phyloP scores from a whole-genome alignment of 2,113 vertebrate genomes.

The Trachemys scripta region DNA sequence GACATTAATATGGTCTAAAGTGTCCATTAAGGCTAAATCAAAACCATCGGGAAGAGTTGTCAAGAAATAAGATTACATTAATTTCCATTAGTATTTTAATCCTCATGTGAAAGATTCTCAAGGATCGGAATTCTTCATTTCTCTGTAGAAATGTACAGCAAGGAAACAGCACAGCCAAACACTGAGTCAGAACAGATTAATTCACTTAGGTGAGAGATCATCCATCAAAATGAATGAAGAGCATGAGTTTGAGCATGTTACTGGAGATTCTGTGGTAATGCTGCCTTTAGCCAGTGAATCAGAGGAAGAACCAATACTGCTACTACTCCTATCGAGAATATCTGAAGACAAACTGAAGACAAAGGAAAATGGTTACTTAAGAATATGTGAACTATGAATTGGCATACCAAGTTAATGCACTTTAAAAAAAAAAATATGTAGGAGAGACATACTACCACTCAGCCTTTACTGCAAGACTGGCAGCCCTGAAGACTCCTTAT shows the following conservation, averaged over 20 bases:
- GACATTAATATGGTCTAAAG: constrained; percentile 66
- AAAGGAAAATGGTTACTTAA: constrained; percentile 62
- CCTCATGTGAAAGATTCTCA: constrained; percentile 60
- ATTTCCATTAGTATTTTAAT: constrained; percentile 67
- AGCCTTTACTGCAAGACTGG: constrained; percentile 64
- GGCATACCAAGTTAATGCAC: rapidly evolving
- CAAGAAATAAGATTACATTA: constrained; percentile 59
- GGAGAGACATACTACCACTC: constrained; percentile 76
- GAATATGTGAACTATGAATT: neutral
- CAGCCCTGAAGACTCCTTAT: constrained; percentile 69
- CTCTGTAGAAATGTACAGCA: constrained; percentile 61
- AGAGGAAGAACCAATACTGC: constrained; percentile 90
- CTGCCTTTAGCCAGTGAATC: constrained; percentile 93
- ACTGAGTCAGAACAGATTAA: constrained; percentile 63
- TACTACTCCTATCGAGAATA: constrained; percentile 92
- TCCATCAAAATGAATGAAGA: constrained; percentile 88
- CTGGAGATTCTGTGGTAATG: constrained; percentile 88
- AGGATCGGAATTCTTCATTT: constrained; percentile 70
- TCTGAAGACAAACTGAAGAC: constrained; percentile 88
- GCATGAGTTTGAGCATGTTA: constrained; percentile 86
- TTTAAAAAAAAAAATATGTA: constrained; percentile 2
- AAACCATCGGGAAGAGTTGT: constrained; percentile 68
- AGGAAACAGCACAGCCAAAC: constrained; percentile 72
- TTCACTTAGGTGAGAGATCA: constrained; percentile 94
- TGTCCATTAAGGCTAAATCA: constrained; percentile 62